Base-by-base conservation (phyloP, 1,140 invertebrate genomes). In the Gryon sp. region DNA sequence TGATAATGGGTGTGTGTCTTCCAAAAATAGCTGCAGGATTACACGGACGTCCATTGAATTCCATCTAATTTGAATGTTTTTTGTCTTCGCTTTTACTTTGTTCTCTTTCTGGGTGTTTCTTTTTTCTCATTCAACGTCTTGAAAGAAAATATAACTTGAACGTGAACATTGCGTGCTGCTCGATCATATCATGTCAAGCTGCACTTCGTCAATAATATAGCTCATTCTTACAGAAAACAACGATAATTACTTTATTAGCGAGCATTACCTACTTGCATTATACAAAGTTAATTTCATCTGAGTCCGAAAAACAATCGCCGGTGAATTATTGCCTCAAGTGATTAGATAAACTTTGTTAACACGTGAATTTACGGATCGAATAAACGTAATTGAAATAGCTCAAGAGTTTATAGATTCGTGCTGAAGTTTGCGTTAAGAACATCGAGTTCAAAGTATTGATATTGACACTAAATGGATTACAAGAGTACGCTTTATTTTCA, bases 201-300 rank as follows among this genome's bases (percentile, higher is more conserved):
- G 34, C 12, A 41, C 43, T 57, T 50, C 50, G 19, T 69, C 41
- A 55, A 38, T 40, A n/a, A 15, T 20, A 57, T 30, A 48, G 14
- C 48, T 24, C 8, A 19, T 28, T 40, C n/a, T 14, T 18, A 14
- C 15, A 30, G 9, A 14, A 38, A 4, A 22, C 15, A 14, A 36
- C 11, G 8, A 45, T 55, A 55, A 66, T 55, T 26, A 46, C 38
- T 66, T 55, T 66, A 38, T 66, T 36, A 66, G 32, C 30, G 6
- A 3, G 12, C 20, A 12, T 5, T n/a, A 1, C 8, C n/a, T 62
- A 24, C 9, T 22, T 32, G 14, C 9, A 1, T 53, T 12, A 34
- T 11, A 14, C 4, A 16, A 30, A 15, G 26, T n/a, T 41, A 65
- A 41, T 41, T 41, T 9, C 16, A 24, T 15, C 0, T 2, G 0